These are phyloP conservation scores for Drosophila dunni DNA, from an alignment of 1,140 invertebrate genomes.

Conservation along the genomic window DNA sequence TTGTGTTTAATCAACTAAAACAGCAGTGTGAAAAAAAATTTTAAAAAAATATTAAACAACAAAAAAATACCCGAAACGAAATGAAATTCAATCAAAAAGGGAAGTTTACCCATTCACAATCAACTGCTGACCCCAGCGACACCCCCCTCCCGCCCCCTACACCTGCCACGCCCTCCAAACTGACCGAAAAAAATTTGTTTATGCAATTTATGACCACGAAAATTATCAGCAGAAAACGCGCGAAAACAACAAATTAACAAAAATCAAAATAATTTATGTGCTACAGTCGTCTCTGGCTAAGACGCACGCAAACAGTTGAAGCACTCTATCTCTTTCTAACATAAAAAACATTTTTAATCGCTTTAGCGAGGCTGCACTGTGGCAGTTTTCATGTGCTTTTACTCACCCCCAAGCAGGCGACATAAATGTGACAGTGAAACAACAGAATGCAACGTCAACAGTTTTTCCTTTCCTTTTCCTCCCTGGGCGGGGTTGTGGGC, in stretches of 20 bases:
- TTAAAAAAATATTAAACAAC: conserved; percentile 19
- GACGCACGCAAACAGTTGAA: not conserved
- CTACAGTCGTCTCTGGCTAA: not conserved
- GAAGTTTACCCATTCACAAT: conserved; percentile 34
- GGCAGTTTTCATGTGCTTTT: not conserved
- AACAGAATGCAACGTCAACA: conserved; percentile 41
- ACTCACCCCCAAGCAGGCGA: conserved; percentile 65
- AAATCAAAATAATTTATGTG: conserved; percentile 17
- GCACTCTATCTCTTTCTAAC: too few species aligned
- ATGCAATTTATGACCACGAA: conserved; percentile 48
- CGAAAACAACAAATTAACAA: conserved; percentile 50
- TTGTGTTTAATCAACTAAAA: conserved; percentile 78
- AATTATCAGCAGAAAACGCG: conserved; percentile 46
- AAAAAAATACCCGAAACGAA: conserved; percentile 27
- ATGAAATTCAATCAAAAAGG: conserved; percentile 40
- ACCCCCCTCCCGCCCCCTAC: not conserved
- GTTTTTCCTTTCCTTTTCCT: conserved; percentile 6
- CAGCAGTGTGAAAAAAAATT: conserved; percentile 20
- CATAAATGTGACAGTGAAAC: conserved; percentile 62
- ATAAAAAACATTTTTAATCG: not conserved
- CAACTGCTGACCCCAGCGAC: not conserved
- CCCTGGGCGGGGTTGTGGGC: conserved; percentile 21
- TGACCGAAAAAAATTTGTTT: conserved; percentile 18
- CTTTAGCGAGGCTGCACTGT: not conserved
- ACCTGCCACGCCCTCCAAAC: not conserved